Conservation (phyloP, 2,113 vertebrate genomes). For the Choloepus hoffmanni region DNA sequence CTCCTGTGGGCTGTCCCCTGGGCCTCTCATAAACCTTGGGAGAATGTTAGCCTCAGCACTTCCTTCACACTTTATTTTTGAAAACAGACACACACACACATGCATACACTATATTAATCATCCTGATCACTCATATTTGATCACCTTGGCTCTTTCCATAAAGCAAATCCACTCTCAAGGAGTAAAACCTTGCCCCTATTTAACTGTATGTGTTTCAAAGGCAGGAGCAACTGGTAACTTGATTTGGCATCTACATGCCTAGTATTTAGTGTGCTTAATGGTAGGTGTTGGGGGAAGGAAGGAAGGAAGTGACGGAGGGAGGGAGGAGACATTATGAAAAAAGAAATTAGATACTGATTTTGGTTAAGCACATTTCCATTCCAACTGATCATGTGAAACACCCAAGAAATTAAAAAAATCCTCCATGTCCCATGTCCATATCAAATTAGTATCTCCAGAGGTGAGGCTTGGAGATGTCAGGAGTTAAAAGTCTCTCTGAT, state of each 20-base stretch:
- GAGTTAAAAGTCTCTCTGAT: background rate
- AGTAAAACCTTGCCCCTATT: background rate
- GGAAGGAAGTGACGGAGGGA: fast-evolving
- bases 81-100: background rate
- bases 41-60: background rate
- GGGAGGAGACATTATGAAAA: background rate
- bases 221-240: background rate
- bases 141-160: background rate
- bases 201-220: background rate
- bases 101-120: background rate
- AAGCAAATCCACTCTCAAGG: background rate
- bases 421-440: background rate
- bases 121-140: background rate
- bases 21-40: background rate
- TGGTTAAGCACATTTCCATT: background rate
- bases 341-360: background rate
- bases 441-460: background rate
- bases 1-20: background rate
- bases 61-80: background rate
- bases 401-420: background rate
- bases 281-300: background rate
- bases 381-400: background rate
- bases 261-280: background rate
- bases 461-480: background rate
- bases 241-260: background rate